Evolutionary conservation across 2,113 vertebrate genomes (phyloP).

Genomic region (Aegotheles bennettii): DNA sequence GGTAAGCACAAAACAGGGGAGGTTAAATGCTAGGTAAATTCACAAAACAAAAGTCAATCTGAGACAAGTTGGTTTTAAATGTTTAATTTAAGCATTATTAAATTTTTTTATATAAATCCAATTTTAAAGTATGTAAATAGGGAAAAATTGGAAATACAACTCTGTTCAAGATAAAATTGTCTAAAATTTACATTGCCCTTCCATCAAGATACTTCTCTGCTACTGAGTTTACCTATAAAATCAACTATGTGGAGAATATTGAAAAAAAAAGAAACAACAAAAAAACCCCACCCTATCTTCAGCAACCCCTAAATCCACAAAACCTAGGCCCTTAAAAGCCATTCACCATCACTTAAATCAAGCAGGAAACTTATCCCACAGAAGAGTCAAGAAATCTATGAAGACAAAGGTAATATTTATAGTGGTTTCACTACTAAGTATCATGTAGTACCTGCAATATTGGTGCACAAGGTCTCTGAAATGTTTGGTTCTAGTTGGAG

Average conservation of each 20-base stretch:
- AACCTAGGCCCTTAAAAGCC: not conserved
- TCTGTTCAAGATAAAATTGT: not conserved
- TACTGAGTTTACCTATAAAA: not conserved
- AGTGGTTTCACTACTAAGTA: not conserved
- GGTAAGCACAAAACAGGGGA: conserved; percentile 80
- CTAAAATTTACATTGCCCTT: not conserved
- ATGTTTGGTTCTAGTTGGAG: not conserved
- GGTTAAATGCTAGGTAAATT: conserved; percentile 17
- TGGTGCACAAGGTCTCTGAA: not conserved
- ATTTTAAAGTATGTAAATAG: not conserved
- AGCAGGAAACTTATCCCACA: not conserved
- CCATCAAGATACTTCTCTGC: not conserved
- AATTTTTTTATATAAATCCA: not conserved
- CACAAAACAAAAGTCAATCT: not conserved
- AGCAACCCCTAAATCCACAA: not conserved
- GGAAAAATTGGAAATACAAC: not conserved
- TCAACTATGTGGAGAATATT: not conserved
- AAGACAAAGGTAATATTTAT: not conserved
- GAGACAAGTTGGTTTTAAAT: not conserved
- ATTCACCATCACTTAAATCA: not conserved
- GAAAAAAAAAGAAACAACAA: rapidly evolving
- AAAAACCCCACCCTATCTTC: not conserved
- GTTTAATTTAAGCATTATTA: not conserved
- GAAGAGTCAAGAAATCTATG: not conserved
- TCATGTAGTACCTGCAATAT: not conserved